Base-by-base conservation (phyloP, 2,888 invertebrate genomes). In the Drosophila nigricruria region DNA sequence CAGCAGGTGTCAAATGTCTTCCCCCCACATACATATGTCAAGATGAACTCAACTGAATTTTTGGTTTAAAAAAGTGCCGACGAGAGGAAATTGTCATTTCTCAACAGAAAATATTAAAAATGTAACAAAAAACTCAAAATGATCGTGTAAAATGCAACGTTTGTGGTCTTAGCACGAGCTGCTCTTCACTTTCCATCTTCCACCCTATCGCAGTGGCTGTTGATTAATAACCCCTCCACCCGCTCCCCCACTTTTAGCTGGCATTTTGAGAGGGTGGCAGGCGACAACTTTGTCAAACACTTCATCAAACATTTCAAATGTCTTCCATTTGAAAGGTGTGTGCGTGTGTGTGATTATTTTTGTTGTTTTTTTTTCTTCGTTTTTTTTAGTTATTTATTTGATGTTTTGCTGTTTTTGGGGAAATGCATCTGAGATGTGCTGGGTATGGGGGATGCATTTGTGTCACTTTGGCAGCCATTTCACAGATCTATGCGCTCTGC, bases 1-100 rank as follows among this genome's bases (percentile, higher is more conserved):
- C 76, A 79, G 89, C 88, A 88, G 88, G 88, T 88, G 88, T 90
- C 87, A 83, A 81, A 80, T 88, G 84, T 88, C 87, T 77, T 25
- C 49, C 43, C 59, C 59, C 54, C 70, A 76, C 68, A 64, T 73
- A 76, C 70, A 76, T 66, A 64, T 73, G 79, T 78, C 74, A 73
- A 54, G 71, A 42, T 52, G 30, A 70, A 56, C 72, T 62, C 60
- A 54, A 58, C 49, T 30, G 30, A 32, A 14, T 43, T 62, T 61
- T 50, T 0, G 34, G 53, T 38, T 47, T 38, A 36, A 34, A 54
- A 25, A 58, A 32, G 52, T 14, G 27, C 32, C 60, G 62, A 54
- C 52, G 27, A 58, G 57, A 73, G 80, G 75, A 85, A 78, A 85
- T 72, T 71, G 76, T 84, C 73, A 87, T 85, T 83, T 86, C 75